Conservation (phyloP, 2,888 invertebrate species). For the Poecilobothrus nobilitatus region DNA sequence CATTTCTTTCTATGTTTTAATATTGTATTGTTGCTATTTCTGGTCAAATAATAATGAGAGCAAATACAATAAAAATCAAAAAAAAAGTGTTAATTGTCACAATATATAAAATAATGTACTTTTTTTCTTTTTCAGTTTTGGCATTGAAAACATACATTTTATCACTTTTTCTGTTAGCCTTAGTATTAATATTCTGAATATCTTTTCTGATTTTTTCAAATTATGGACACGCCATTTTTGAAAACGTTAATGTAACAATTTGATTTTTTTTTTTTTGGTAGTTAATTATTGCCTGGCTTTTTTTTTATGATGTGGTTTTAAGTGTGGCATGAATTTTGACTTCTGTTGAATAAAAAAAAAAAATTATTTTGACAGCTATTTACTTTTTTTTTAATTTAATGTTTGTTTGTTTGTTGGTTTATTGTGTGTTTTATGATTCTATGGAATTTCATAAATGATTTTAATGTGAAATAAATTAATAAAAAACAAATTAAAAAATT, state of each 20-base stretch:
- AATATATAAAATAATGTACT: not conserved
- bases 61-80: not conserved
- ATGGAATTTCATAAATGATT: not conserved
- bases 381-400: not conserved
- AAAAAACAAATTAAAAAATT: not conserved
- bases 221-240: not conserved
- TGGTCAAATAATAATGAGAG: not conserved
- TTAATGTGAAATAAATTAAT: not conserved
- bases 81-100: not conserved
- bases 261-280: no score
- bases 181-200: no score
- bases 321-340: not conserved
- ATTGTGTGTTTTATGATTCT: not conserved
- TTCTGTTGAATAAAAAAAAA: not conserved
- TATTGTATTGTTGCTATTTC: not conserved
- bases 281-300: no score
- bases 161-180: not conserved
- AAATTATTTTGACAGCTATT: not conserved
- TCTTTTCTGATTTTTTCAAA: not conserved
- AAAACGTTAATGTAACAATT: not conserved
- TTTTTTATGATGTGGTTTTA: not conserved
- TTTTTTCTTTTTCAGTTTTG: not conserved
- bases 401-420: no score
- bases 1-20: no score
- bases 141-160: not conserved